Conservation (phyloP, 2,797 vertebrate species). For the Onychomys leucogaster region DNA sequence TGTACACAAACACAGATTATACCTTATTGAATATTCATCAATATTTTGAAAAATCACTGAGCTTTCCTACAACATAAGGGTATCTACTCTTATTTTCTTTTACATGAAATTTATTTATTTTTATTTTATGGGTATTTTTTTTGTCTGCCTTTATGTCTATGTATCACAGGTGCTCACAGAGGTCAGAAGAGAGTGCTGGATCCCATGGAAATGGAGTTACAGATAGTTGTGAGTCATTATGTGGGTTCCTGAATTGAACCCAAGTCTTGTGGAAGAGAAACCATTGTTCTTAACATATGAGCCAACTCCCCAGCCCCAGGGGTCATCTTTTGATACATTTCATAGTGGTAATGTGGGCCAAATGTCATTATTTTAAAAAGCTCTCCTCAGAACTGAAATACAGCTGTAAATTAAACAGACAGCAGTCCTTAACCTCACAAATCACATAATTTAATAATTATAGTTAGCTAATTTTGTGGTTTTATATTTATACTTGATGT, state of each 20-base stretch:
- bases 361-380: background rate
- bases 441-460: background rate
- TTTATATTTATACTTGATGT: background rate
- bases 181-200: background rate
- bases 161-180: too few species aligned
- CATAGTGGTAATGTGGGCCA: background rate
- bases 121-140: background rate
- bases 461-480: background rate
- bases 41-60: background rate
- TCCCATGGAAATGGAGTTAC: background rate
- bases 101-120: background rate
- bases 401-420: background rate
- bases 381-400: background rate
- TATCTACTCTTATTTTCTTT: background rate
- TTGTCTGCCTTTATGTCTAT: background rate
- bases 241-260: background rate
- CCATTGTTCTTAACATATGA: background rate
- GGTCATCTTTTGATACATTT: background rate
- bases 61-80: background rate
- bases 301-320: background rate
- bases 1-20: background rate
- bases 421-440: background rate
- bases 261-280: background rate
- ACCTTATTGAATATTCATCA: background rate
- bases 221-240: background rate